Evolutionary conservation across 2,113 vertebrate genomes (phyloP).

Genomic region (Semnornis frantzii): DNA sequence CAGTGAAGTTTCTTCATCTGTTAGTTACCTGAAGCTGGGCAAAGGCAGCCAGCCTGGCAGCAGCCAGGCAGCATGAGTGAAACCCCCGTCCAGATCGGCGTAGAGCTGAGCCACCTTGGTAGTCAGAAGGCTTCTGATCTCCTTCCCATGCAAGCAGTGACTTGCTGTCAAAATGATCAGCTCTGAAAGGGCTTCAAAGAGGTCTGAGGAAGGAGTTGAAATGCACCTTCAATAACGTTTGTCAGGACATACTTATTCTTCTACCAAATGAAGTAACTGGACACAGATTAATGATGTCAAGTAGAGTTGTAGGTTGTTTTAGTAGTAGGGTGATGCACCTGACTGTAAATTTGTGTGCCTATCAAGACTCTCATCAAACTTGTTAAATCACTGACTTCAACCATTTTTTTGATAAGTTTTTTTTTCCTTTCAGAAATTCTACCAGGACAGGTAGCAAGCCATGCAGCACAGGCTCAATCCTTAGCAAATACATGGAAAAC

Average conservation of each 20-base stretch:
- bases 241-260: too few species aligned
- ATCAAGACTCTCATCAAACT: neutral
- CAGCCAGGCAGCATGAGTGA: slow-evolving; percentile 93
- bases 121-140: slow-evolving; percentile 87
- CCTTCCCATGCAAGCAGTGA: slow-evolving; percentile 92
- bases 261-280: neutral
- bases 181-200: slow-evolving; percentile 94
- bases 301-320: neutral
- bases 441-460: neutral
- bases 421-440: neutral
- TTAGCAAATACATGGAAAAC: neutral
- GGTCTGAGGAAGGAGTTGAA: slow-evolving; percentile 74
- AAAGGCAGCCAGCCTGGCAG: slow-evolving; percentile 94
- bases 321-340: neutral
- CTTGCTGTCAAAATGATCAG: slow-evolving; percentile 98
- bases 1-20: neutral
- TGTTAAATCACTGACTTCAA: neutral
- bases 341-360: neutral
- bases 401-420: neutral
- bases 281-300: neutral
- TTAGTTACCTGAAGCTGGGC: slow-evolving; percentile 93
- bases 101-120: slow-evolving; percentile 94
- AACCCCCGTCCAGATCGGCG: slow-evolving; percentile 93
- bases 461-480: neutral
- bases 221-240: too few species aligned